Evolutionary conservation across 1,140 invertebrate species (phyloP).

Genomic region (Philaenus spumarius): DNA sequence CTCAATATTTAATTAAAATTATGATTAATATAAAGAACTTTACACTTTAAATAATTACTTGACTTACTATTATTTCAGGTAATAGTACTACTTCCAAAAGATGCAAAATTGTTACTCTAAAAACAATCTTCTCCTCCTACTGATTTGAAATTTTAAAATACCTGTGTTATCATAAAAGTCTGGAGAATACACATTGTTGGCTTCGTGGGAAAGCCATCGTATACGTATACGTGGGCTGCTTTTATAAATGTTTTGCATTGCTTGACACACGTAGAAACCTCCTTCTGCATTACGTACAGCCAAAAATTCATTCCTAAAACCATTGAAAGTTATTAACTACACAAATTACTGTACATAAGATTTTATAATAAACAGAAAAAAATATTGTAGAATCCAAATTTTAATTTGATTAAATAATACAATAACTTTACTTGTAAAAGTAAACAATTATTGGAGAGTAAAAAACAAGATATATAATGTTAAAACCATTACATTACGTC

Average conservation of each 20-base stretch:
- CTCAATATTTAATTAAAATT: no score
- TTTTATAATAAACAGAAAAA: slow-evolving; percentile 9
- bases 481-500: no score
- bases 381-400: slow-evolving; percentile 15
- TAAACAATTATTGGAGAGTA: no score
- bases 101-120: no score
- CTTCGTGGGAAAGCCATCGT: slow-evolving; percentile 76
- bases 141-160: slow-evolving; percentile 34
- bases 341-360: slow-evolving; percentile 18
- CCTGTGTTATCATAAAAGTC: slow-evolving; percentile 86
- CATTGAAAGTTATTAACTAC: slow-evolving; percentile 24
- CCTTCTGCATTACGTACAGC: slow-evolving; percentile 83
- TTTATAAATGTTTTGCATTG: slow-evolving; percentile 85
- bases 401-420: slow-evolving; percentile 16
- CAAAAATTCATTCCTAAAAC: slow-evolving; percentile 76
- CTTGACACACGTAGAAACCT: slow-evolving; percentile 85
- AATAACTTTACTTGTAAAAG: no score
- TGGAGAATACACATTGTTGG: slow-evolving; percentile 57
- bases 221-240: slow-evolving; percentile 75
- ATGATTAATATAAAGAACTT: no score
- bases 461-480: no score
- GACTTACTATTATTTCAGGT: no score
- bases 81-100: no score
- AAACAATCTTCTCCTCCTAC: no score
- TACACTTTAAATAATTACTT: no score